Conservation (phyloP, 2,888 invertebrate genomes). For the Corythucha ciliata region DNA sequence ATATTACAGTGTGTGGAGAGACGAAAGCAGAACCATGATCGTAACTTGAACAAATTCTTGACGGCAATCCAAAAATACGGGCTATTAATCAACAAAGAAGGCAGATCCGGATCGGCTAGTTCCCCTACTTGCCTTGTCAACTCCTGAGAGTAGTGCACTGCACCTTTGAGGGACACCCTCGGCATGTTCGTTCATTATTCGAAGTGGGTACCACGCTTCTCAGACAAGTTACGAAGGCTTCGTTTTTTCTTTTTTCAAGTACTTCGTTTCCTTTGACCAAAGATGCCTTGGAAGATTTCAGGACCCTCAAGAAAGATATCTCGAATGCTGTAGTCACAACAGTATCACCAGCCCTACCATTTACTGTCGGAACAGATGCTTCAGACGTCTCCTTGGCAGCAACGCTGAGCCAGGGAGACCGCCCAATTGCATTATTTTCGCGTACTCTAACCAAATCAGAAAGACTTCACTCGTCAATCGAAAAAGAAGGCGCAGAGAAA, state of each 20-base stretch:
- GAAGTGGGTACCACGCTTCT: not conserved
- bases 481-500: constrained; percentile 28
- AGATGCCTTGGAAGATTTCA: not conserved
- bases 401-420: constrained; percentile 22
- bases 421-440: constrained; percentile 24
- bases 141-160: not conserved
- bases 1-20: constrained; percentile 13
- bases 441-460: constrained; percentile 24
- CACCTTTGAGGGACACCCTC: not conserved
- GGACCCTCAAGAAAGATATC: not conserved
- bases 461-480: constrained; percentile 28
- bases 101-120: constrained; percentile 10
- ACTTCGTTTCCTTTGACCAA: not conserved
- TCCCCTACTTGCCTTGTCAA: not conserved
- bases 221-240: not conserved
- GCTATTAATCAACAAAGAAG: constrained; percentile 14
- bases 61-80: constrained; percentile 8
- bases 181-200: constrained; percentile 9
- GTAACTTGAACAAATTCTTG: not conserved
- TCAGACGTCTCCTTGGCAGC: constrained; percentile 1
- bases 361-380: constrained; percentile 28
- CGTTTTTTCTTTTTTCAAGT: too few relatives aligned
- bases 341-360: not conserved
- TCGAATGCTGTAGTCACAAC: not conserved
- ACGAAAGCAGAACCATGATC: constrained; percentile 2